Evolutionary conservation across 2,113 vertebrate genomes (phyloP).

Genomic region (Vombatus ursinus): DNA sequence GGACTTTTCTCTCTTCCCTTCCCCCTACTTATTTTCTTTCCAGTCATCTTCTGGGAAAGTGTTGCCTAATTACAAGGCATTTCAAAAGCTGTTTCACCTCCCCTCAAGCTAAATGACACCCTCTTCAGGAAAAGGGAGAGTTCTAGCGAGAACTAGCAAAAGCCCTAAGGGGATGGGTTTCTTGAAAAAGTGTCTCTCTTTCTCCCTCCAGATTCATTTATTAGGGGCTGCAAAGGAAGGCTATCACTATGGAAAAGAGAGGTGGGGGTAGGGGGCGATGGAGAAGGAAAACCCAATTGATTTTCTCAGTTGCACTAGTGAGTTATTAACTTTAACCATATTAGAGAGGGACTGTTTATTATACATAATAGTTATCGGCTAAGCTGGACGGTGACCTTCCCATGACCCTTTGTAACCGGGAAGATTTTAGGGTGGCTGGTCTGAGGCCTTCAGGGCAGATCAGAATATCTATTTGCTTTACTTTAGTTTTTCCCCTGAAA

Average conservation of each 20-base stretch:
- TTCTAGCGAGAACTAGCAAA: conserved; percentile 41
- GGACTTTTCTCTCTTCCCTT: background rate
- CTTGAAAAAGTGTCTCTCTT: background rate
- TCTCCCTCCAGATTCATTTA: conserved; percentile 58
- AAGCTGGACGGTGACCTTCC: conserved; percentile 56
- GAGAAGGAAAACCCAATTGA: background rate
- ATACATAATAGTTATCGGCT: conserved; percentile 12
- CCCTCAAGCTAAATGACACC: conserved; percentile 13
- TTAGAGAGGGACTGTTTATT: conserved; percentile 29
- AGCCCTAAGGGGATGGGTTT: conserved; percentile 16
- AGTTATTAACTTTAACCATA: conserved; percentile 67
- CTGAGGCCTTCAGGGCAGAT: conserved; percentile 3
- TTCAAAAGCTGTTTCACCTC: conserved; percentile 29
- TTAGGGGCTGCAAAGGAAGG: conserved; percentile 39
- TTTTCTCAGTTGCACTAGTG: conserved; percentile 37
- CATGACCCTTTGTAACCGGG: conserved; percentile 62
- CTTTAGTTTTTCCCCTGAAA: background rate
- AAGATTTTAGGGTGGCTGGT: conserved; percentile 16
- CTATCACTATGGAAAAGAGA: background rate
- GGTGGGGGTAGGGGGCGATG: background rate
- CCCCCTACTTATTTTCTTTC: background rate
- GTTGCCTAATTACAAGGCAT: background rate
- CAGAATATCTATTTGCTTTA: background rate
- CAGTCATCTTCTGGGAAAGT: background rate
- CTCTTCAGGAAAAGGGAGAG: conserved; percentile 6